A percentile compares a stretch with the other conserved stretches of the same genome.
These are phyloP conservation scores for Procambarus virginalis DNA, from an alignment of 1,140 invertebrate genomes.

Conservation along the genomic window DNA sequence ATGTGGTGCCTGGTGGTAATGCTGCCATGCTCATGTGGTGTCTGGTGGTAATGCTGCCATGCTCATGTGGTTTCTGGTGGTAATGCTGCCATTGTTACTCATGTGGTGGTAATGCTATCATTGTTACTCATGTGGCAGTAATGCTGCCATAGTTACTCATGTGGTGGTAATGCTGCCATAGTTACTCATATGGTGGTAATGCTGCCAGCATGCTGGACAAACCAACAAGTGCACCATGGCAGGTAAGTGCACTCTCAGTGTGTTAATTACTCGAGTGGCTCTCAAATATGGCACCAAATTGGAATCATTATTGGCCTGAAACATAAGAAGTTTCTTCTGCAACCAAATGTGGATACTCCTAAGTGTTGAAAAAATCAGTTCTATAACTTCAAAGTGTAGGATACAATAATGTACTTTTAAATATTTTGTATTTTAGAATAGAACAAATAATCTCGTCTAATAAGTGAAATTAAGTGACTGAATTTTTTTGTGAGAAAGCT, in stretches of 20 bases:
- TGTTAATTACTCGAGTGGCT: background rate
- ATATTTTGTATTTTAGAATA: slow-evolving; percentile 56
- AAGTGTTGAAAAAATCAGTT: background rate
- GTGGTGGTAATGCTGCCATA: too few species aligned
- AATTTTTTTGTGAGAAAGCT: slow-evolving; percentile 28
- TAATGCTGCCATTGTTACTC: too few species aligned
- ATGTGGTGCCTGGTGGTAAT: too few species aligned
- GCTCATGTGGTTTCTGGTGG: too few species aligned
- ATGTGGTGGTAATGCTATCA: too few species aligned
- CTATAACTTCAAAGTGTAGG: slow-evolving; percentile 36
- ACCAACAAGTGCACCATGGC: too few species aligned
- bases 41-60: too few species aligned
- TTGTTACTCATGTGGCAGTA: too few species aligned
- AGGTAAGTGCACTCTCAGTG: background rate
- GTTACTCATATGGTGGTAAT: too few species aligned
- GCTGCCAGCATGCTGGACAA: too few species aligned
- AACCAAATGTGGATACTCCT: background rate
- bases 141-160: too few species aligned
- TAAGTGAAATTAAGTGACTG: slow-evolving; percentile 41
- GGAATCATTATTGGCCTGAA: background rate
- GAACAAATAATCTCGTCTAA: slow-evolving; percentile 52
- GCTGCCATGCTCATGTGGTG: too few species aligned
- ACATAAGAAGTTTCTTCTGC: background rate
- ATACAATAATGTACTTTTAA: slow-evolving; percentile 44
- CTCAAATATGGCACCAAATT: background rate